Evolutionary conservation across 2,888 invertebrate genomes (phyloP), one percentile per base, ranked within the genome.

Genomic region (Sipunculus nudus): DNA sequence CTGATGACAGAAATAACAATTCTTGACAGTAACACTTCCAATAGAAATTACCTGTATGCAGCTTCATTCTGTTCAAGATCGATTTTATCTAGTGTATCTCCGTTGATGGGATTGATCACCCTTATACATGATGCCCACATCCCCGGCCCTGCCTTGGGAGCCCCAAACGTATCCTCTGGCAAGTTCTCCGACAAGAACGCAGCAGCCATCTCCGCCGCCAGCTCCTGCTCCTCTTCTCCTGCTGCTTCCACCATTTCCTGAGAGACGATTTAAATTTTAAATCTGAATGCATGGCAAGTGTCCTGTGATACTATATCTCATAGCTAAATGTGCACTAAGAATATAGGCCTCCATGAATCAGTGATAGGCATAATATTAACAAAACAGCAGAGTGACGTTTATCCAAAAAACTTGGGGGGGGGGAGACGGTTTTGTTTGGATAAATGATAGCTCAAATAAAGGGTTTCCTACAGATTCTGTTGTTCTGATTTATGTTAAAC

Each of bases 161-260:
- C 93, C 0, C 97, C 94, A 84, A 97, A 99, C 0, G 91, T 87
- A 76, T 91, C 92, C 85, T 99, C 98, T 1, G 97, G 95, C 2
- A 97, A 86, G 65, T 96, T 91, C 83, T 98, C 97, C 57, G 93
- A 93, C 1, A 99, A 87, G 76, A 98, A 96, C 6, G 96, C 94
- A 75, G 96, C 94, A 0, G 98, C 98, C 91, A 99, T 94, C 87
- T 99, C 96, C 71, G 92, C 91, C 0, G 98, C 98, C 53, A 98
- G 86, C 74, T 96, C 94, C 67, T 93, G 92, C 79, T 99, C 98
- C 70, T 96, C 96, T 45, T 94, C 93, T 0, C 93, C 96, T 1
- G 97, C 97, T 0, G 97, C 95, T 84, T 96, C 96, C 62, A 95
- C 90, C 94, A 98, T 96, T 86, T 98, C 81, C 81, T 82, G 54